Evolutionary conservation across 35 echinoderm and acorn worm species (phyloP).

Genomic region (Hemicentrotus pulcherrimus): DNA sequence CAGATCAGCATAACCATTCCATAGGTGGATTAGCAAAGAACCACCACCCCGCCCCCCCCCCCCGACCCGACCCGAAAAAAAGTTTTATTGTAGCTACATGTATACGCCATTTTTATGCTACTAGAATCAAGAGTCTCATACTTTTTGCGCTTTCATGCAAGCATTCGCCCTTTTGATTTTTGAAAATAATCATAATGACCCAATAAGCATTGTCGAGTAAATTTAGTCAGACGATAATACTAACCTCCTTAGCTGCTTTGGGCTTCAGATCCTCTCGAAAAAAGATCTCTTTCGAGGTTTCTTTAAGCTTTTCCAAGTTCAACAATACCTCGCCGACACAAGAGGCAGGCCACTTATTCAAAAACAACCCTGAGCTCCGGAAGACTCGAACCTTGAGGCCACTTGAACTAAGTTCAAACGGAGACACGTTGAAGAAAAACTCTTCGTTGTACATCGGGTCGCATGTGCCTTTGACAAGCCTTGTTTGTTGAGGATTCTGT

Average conservation of each 20-base stretch:
- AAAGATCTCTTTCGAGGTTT: neutral
- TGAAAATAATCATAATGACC: too few species aligned
- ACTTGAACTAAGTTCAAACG: neutral
- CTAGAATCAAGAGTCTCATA: too few species aligned
- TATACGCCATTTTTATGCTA: too few species aligned
- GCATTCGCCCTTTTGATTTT: too few species aligned
- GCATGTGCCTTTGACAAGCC: slow-evolving; percentile 14
- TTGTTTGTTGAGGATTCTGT: slow-evolving; percentile 33
- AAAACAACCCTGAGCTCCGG: neutral
- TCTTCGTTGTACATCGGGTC: slow-evolving; percentile 60
- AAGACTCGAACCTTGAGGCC: slow-evolving; percentile 49
- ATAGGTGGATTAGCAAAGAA: too few species aligned
- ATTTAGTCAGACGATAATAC: neutral
- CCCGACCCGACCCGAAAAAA: too few species aligned
- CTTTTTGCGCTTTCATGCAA: too few species aligned
- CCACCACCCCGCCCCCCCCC: too few species aligned
- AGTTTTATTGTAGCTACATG: too few species aligned
- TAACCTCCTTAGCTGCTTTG: neutral
- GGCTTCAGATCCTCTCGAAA: slow-evolving; percentile 48
- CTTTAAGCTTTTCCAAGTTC: neutral
- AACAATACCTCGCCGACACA: slow-evolving; percentile 36
- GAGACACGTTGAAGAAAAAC: slow-evolving; percentile 53
- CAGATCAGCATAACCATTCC: too few species aligned
- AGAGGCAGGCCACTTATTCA: neutral
- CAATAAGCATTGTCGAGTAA: too few species aligned